These are phyloP conservation scores for Diadumene lineata DNA, from an alignment of 92 coral and sea anemone species.

Conservation along the genomic window DNA sequence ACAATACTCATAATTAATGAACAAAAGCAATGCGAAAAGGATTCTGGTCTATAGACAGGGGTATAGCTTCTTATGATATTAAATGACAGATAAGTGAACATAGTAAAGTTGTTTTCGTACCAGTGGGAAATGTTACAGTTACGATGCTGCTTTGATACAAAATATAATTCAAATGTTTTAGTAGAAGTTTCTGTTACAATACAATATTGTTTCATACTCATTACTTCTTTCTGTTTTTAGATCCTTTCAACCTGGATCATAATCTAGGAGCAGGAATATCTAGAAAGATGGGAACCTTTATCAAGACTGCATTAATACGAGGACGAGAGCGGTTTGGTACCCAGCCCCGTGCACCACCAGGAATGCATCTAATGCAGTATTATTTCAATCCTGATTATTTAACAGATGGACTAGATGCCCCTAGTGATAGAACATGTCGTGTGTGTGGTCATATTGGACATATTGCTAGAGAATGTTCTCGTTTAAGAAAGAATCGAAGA, in stretches of 20 bases:
- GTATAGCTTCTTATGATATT: too few relatives aligned
- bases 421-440: slow-evolving; percentile 88
- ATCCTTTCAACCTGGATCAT: slow-evolving; percentile 91
- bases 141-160: too few relatives aligned
- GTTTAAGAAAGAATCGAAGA: slow-evolving; percentile 61
- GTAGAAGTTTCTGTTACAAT: too few relatives aligned
- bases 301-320: slow-evolving; percentile 63
- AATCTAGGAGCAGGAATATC: slow-evolving; percentile 94
- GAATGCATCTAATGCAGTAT: slow-evolving; percentile 37
- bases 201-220: neutral
- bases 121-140: too few relatives aligned
- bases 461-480: slow-evolving; percentile 82
- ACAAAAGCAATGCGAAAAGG: too few relatives aligned
- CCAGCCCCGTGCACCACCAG: slow-evolving; percentile 39
- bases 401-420: slow-evolving; percentile 75
- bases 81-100: too few relatives aligned
- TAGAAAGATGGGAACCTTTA: slow-evolving; percentile 77
- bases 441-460: slow-evolving; percentile 93
- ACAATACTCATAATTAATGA: too few relatives aligned
- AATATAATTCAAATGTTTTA: too few relatives aligned
- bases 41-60: too few relatives aligned
- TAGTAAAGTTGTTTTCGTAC: too few relatives aligned
- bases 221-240: slow-evolving; percentile 33
- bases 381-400: slow-evolving; percentile 68
- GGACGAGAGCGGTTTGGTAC: slow-evolving; percentile 90